A percentile compares a stretch with the other conserved stretches of the same genome.
phyloP scores from a whole-genome alignment of 2,113 vertebrate genomes.

The Erythrolamprus reginae region DNA sequence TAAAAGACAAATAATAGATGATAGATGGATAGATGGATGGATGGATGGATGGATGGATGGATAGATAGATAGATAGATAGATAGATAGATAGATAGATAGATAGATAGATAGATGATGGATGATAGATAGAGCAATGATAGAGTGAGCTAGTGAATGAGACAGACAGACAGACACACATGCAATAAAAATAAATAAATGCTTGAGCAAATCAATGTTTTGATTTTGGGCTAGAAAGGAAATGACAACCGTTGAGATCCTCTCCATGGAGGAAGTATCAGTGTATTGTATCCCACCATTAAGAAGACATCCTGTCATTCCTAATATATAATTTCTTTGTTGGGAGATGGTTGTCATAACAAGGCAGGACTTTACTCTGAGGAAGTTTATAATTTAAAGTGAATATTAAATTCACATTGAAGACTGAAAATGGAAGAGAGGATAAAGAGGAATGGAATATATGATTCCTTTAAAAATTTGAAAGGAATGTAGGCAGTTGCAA shows the following conservation, averaged over 20 bases:
- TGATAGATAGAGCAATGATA: no score
- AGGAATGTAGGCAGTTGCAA: background rate
- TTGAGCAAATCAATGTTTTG: background rate
- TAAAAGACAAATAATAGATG: no score
- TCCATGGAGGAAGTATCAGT: background rate
- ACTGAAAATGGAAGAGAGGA: background rate
- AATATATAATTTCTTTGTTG: background rate
- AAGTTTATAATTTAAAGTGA: background rate
- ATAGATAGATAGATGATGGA: no score
- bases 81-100: no score
- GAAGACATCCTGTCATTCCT: background rate
- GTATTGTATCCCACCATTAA: background rate
- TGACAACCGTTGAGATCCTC: background rate
- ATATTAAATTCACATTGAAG: background rate
- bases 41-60: no score
- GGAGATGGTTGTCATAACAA: background rate
- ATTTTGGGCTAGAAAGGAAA: background rate
- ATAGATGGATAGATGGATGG: no score
- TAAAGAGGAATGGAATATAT: background rate
- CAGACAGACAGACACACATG: background rate
- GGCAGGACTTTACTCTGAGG: no score
- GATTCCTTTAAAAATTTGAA: background rate
- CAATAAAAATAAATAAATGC: background rate
- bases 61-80: no score
- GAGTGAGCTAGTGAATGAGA: background rate